Evolutionary conservation across 2,797 vertebrate species (phyloP).

Genomic region (Neostethus bicornis): DNA sequence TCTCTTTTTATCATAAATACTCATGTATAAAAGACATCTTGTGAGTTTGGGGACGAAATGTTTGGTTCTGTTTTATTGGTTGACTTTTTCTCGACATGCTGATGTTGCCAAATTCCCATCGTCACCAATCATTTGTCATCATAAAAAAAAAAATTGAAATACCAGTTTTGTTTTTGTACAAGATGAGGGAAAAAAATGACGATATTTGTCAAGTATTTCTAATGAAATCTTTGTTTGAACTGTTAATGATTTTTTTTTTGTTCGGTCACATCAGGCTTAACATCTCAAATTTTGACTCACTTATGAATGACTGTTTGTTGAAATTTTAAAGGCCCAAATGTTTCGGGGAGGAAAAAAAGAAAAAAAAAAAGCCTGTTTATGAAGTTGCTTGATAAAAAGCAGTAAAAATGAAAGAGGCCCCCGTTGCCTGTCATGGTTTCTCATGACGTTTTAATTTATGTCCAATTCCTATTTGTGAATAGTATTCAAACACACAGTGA

Average conservation of each 20-base stretch:
- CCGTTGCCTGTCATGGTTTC: constrained; percentile 63
- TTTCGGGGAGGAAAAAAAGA: constrained; percentile 14
- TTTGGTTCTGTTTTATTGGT: constrained; percentile 67
- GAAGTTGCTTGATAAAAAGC: constrained; percentile 58
- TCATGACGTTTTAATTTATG: constrained; percentile 57
- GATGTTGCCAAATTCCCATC: constrained; percentile 71
- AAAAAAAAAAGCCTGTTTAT: constrained; percentile 52
- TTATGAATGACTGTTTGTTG: constrained; percentile 62
- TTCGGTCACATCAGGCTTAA: constrained; percentile 63
- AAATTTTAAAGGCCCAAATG: constrained; percentile 53
- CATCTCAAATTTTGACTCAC: constrained; percentile 60
- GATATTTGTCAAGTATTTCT: constrained; percentile 74
- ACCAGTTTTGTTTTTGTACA: constrained; percentile 65
- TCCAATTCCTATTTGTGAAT: constrained; percentile 75
- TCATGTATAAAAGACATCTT: constrained; percentile 68
- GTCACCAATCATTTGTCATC: constrained; percentile 56
- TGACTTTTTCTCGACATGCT: constrained; percentile 68
- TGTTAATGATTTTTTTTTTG: constrained; percentile 66
- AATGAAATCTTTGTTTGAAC: constrained; percentile 70
- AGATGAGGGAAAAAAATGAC: constrained; percentile 72
- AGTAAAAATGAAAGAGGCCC: constrained; percentile 48
- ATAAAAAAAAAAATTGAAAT: constrained; percentile 42
- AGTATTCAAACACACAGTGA: constrained; percentile 70
- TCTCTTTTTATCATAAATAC: constrained; percentile 75
- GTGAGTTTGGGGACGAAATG: constrained; percentile 50